phyloP scores from a whole-genome alignment of 2,113 vertebrate genomes.

The Cercopithecus mona region DNA sequence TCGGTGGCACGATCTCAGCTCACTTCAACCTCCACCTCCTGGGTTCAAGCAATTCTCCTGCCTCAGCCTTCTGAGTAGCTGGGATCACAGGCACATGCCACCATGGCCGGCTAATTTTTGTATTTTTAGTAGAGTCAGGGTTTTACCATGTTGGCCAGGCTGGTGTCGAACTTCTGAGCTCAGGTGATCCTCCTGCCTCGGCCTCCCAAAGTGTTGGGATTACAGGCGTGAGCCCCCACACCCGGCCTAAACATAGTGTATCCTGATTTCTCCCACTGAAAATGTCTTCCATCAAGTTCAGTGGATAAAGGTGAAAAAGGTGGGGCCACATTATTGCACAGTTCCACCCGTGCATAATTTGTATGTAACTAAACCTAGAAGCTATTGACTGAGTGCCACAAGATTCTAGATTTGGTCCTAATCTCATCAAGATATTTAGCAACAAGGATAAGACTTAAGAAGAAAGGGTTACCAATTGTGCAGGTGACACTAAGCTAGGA shows the following conservation, averaged over 20 bases:
- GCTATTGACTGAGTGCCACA: not conserved
- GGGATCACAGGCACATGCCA: no score
- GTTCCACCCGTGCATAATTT: not conserved
- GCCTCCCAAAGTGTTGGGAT: no score
- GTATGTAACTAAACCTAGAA: not conserved
- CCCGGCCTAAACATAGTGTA: not conserved
- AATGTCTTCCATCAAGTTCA: not conserved
- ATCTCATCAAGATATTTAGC: not conserved
- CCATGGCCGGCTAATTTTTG: no score
- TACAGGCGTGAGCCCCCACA: no score
- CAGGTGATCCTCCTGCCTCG: no score
- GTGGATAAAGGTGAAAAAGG: not conserved
- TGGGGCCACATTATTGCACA: fast-evolving
- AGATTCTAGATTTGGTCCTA: not conserved
- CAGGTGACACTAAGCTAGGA: not conserved
- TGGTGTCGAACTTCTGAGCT: no score
- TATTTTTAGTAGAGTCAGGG: no score
- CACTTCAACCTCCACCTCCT: no score
- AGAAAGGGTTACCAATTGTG: not conserved
- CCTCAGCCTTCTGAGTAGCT: no score
- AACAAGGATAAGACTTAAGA: not conserved
- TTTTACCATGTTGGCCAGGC: no score
- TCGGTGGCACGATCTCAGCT: no score
- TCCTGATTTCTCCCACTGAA: not conserved
- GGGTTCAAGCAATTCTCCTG: no score